Evolutionary conservation across 1,140 invertebrate species (phyloP).

Genomic region (Dinothrombium tinctorium): DNA sequence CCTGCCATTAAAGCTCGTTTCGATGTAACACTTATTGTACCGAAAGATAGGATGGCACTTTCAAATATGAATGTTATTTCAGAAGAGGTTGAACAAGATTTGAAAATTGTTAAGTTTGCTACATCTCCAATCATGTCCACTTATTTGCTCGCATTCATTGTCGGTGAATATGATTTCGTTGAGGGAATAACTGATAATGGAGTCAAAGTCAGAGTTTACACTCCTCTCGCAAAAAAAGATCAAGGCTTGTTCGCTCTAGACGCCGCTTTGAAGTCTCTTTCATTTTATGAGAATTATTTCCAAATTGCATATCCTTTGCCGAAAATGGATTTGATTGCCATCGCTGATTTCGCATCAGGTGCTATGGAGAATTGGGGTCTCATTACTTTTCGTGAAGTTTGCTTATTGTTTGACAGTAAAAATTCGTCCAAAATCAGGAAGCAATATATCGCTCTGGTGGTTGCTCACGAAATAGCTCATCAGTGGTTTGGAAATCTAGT

Average conservation of each 20-base stretch:
- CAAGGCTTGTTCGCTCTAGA: slow-evolving; percentile 76
- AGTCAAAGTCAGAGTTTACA: slow-evolving; percentile 57
- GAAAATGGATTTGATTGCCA: slow-evolving; percentile 83
- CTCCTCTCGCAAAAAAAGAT: slow-evolving; percentile 67
- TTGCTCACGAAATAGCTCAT: slow-evolving; percentile 62
- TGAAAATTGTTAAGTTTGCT: slow-evolving; percentile 43
- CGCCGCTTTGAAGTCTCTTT: slow-evolving; percentile 13
- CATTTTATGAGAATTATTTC: slow-evolving; percentile 16
- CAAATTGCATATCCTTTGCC: slow-evolving; percentile 72
- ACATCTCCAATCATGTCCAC: slow-evolving; percentile 86
- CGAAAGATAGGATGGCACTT: slow-evolving; percentile 40
- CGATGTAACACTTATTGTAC: slow-evolving; percentile 59
- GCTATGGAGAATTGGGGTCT: slow-evolving; percentile 92
- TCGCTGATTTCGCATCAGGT: slow-evolving; percentile 41
- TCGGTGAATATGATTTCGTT: slow-evolving; percentile 82
- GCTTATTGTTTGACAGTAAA: slow-evolving; percentile 40
- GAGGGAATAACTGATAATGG: slow-evolving; percentile 55
- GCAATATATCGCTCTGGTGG: slow-evolving; percentile 45
- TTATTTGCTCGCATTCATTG: slow-evolving; percentile 69
- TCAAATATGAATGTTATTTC: slow-evolving; percentile 57
- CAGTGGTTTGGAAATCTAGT: slow-evolving; percentile 51
- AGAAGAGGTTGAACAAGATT: slow-evolving; percentile 22
- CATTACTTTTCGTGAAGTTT: slow-evolving; percentile 50
- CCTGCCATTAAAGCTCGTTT: slow-evolving; percentile 85
- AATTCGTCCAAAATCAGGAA: slow-evolving; percentile 40